Conservation (phyloP, 2,113 vertebrate species). For the Plecotus auritus region DNA sequence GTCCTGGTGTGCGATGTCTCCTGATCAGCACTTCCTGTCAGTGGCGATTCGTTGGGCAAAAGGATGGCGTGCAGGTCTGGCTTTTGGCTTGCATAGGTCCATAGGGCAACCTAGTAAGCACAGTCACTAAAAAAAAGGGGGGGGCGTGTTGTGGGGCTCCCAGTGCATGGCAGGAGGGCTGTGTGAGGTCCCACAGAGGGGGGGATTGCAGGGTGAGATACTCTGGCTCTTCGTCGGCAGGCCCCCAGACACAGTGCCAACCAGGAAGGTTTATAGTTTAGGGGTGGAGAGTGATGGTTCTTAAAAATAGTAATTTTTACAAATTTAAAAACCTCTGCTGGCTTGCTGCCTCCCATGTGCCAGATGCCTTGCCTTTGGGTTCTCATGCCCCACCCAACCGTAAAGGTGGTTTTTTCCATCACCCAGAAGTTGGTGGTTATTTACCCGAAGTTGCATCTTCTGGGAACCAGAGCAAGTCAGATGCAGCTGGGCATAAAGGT, state of each 20-base stretch:
- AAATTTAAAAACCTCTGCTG: background rate
- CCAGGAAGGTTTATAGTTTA: background rate
- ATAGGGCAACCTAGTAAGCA: background rate
- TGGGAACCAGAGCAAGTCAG: background rate
- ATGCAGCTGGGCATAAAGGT: background rate
- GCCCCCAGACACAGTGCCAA: background rate
- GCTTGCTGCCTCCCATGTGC: background rate
- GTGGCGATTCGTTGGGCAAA: background rate
- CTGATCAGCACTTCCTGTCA: rapidly evolving
- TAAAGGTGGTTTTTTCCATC: background rate
- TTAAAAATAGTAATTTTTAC: background rate
- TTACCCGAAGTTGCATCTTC: background rate
- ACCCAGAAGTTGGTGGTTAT: background rate
- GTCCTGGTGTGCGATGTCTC: background rate
- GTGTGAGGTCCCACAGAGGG: background rate
- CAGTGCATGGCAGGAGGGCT: rapidly evolving
- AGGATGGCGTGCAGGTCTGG: background rate
- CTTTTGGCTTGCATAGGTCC: background rate
- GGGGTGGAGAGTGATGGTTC: background rate
- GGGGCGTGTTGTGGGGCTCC: background rate
- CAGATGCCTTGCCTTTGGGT: background rate
- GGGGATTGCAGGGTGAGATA: background rate
- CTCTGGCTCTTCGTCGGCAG: background rate
- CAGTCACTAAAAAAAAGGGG: background rate
- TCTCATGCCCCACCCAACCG: background rate